Base-by-base conservation (phyloP, 2,888 invertebrate genomes). In the Eupithecia inturbata region DNA sequence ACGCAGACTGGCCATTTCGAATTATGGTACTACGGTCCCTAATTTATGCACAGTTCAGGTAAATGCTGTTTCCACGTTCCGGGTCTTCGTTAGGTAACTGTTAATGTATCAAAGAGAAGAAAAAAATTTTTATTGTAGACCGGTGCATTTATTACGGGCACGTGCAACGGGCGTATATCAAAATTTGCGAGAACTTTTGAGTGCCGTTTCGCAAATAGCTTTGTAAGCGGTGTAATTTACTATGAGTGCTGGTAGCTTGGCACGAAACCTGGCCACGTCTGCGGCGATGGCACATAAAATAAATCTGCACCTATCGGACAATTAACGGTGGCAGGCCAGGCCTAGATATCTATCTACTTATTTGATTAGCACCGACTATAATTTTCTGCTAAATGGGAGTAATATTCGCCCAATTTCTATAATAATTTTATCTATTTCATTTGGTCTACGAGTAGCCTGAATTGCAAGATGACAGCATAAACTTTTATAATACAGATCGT, bases 161-260 rank as follows among this genome's bases (percentile, higher is more conserved):
- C 79, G 80, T 79, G 75, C 77, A 28, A 72, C 71, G 72, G 49
- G 75, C 78, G 79, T 84, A 79, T 82, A 83, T 85, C 84, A 83
- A 82, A 82, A 82, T 84, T 84, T 80, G 82, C 76, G 79, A 79
- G 78, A 73, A 80, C 79, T 81, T 80, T 73, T 79, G 79, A 81
- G 78, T 81, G 80, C 79, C 79, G 79, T 80, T 78, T 81, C 75
- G 75, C 72, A 73, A 81, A 80, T 80, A 82, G 79, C 80, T 82
- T 75, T 78, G 77, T 72, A 81, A 81, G 82, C 68, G 81, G 78
- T 79, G 82, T 82, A 84, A 84, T 83, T 86, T 81, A 82, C 78
- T 78, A 79, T 82, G 79, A 84, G 75, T 67, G 78, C 72, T 69
- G 73, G 80, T 79, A 75, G 74, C 70, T 72, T 70, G 71, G 79